phyloP scores from a whole-genome alignment of 2,113 vertebrate species.

The Pyrgilauda ruficollis region DNA sequence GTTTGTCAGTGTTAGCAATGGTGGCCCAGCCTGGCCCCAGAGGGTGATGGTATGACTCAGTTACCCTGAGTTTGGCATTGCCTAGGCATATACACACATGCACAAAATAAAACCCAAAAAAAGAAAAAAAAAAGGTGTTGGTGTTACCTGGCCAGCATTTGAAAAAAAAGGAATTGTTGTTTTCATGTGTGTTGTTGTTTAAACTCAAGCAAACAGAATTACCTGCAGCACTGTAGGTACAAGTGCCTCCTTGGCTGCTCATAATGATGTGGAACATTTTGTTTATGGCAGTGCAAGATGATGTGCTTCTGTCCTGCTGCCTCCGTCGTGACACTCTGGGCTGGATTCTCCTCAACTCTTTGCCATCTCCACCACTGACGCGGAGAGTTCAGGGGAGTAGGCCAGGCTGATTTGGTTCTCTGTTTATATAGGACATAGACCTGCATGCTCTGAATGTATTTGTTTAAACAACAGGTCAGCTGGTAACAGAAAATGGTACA shows the following conservation, averaged over 20 bases:
- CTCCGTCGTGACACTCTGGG: accelerated
- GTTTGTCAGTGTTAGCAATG: not conserved
- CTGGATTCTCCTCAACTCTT: not conserved
- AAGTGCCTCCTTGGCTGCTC: not conserved
- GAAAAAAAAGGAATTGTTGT: not conserved
- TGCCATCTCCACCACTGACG: accelerated
- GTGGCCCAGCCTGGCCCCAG: not conserved
- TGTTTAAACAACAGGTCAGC: not conserved
- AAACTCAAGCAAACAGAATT: not conserved
- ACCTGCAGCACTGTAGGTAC: not conserved
- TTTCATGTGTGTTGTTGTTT: not conserved
- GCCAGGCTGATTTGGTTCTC: not conserved
- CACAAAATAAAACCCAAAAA: not conserved
- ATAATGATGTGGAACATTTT: not conserved
- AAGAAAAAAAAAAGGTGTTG: not conserved
- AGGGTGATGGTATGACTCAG: not conserved
- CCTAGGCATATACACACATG: not conserved
- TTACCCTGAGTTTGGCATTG: not conserved
- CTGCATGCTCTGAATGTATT: not conserved
- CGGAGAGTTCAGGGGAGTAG: not conserved
- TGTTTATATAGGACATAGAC: not conserved
- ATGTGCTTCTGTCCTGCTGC: not conserved
- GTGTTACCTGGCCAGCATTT: not conserved
- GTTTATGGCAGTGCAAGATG: not conserved
- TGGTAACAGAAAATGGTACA: not conserved